Conservation (phyloP, 2,888 invertebrate species). For the Frankliniella fusca region DNA sequence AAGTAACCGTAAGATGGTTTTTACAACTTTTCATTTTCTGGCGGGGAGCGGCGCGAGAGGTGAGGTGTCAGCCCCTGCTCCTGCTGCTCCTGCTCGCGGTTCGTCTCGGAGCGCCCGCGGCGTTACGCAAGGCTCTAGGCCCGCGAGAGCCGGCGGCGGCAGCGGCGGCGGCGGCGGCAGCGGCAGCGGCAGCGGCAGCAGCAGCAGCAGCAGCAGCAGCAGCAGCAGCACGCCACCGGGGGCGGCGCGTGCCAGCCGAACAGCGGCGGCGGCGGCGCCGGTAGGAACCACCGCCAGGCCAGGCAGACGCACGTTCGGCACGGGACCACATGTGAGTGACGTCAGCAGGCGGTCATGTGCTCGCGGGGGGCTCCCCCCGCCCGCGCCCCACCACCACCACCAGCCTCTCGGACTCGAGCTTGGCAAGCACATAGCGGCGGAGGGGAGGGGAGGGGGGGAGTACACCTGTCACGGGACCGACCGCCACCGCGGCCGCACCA, state of each 20-base stretch:
- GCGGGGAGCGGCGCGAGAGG: no score
- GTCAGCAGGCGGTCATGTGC: constrained; percentile 6
- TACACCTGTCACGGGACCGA: background rate
- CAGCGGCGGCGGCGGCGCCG: background rate
- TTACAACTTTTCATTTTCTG: no score
- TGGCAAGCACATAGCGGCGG: background rate
- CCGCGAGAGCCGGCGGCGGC: no score
- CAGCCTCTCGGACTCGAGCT: background rate
- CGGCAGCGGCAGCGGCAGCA: background rate
- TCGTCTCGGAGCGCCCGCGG: no score
- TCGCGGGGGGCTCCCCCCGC: background rate
- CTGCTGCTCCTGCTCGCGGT: no score
- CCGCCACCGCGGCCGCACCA: no score
- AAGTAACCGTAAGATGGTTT: no score
- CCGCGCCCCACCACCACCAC: background rate
- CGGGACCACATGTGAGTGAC: background rate
- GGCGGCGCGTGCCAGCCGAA: no score
- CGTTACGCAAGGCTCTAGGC: no score
- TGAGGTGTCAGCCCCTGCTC: no score
- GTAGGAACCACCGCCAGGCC: background rate
- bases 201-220: background rate
- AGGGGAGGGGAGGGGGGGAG: background rate
- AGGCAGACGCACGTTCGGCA: background rate
- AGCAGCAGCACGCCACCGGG: no score
- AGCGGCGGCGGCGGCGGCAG: no score